Base-by-base conservation (phyloP, 2,113 vertebrate genomes). In the Hyperopisus bebe region DNA sequence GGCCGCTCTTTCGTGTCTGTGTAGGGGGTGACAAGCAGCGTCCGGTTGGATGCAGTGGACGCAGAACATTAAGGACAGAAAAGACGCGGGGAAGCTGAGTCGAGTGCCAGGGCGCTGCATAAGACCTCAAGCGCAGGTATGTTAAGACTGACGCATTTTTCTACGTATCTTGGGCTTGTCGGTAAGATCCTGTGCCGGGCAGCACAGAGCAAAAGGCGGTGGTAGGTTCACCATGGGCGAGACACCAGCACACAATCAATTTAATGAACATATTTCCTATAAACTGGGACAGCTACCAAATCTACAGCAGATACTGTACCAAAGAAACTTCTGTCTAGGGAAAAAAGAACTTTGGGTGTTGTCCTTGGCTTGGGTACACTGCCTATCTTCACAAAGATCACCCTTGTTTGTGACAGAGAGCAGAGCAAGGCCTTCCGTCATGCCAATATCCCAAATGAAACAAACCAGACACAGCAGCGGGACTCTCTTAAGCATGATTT, bases 21-120 rank as follows among this genome's bases (percentile, higher is more conserved):
- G 89, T 13, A 84, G 86, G 21, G 86, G 86, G 90, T 90, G 90
- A 91, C 93, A 94, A 94, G 92, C 92, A 94, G 93, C 92, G 93
- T 95, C 95, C 95, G 94, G 94, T 91, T 62, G 42, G 82, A 82
- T 50, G 90, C 74, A 50, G 17, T 88, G 92, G 31, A 74, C 70
- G 21, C 66, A 35, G 10, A 74, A 31, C 66, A 31, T 35, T 15
- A 74, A 77, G 70, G 70, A 24, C 70, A 39, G 27, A 31, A 80
- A 7, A 8, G 35, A 19, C 2, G 1, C 7, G 5, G 74, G 15
- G 35, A 77, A 77, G 70, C 31, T 2, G 13, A 19, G 4, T 15
- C 70, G 27, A 39, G 58, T 9, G 58, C 2, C 58, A 11, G 8
- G 58, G 24, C 0, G 8, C 58, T 24, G 58, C 24, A 66, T 31